Evolutionary conservation across 2,113 vertebrate species (phyloP), one percentile per base, ranked within the genome.

Genomic region (Empidonax alnorum): DNA sequence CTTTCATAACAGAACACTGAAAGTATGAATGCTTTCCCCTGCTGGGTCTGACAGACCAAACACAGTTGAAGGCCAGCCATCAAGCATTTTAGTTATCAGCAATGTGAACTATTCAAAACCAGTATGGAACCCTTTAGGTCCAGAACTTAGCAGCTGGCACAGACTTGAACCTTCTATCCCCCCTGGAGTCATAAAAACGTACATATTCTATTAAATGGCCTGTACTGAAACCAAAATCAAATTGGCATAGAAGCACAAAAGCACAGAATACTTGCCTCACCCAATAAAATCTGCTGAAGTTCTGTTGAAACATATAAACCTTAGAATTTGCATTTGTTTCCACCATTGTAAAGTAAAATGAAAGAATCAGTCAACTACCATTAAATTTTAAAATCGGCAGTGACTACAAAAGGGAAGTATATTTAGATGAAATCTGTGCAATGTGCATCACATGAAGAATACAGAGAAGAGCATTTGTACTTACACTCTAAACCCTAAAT

Each of bases 381-480:
- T 31, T 56, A 76, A 62, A 56, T 49, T 47, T 46, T 72, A 41
- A 62, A 80, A 67, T 4, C 67, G 47, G 37, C 52, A 67, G 23
- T 19, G 58, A 76, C 39, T 68, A 46, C 44, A 81, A 85, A 81
- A 73, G 8, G 12, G 12, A 72, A 58, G 42, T 25, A 80, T 20
- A 49, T 22, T 69, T 28, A 67, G 27, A n/a, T 37, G 5, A 53
- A 67, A 76, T 63, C 39, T 49, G 42, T 37, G 19, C 41, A 21
- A n/a, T 7, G 14, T 15, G 33, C 27, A 39, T 76, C n/a, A 6
- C 33, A 72, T 18, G 16, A 62, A 52, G 8, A 79, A 31, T 14
- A 35, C 0, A 31, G 46, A 75, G 35, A 82, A 50, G 4, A 55
- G 8, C 0, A 0, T 35, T 79, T 3, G 0, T n/a, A 50, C 33